phyloP scores from a whole-genome alignment of 2,797 vertebrate genomes.

The Balearica regulorum region DNA sequence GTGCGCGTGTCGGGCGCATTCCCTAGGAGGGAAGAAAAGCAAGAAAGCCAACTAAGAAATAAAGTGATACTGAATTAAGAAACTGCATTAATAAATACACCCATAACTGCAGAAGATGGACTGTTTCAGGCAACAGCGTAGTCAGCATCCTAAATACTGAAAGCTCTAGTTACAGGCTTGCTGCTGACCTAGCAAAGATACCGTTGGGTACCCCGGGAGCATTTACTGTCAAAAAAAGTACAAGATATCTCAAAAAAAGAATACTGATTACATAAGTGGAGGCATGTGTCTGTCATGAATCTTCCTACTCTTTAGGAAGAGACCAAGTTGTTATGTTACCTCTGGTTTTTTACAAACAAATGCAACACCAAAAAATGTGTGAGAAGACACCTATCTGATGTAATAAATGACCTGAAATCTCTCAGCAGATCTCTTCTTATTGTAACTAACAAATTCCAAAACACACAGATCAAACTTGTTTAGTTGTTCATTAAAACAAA shows the following conservation, averaged over 20 bases:
- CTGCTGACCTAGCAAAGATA: conserved; percentile 21
- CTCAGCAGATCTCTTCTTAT: neutral
- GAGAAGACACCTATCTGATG: neutral
- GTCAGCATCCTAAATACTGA: neutral
- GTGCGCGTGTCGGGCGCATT: neutral
- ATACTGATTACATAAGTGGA: neutral
- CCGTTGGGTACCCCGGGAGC: neutral
- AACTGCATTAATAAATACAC: neutral
- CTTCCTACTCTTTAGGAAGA: neutral
- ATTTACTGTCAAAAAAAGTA: conserved; percentile 11
- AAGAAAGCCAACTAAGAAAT: neutral
- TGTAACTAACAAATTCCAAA: neutral
- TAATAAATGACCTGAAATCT: neutral
- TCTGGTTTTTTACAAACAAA: neutral
- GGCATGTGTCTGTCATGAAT: neutral
- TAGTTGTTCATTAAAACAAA: neutral
- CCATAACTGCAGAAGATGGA: neutral
- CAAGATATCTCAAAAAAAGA: neutral
- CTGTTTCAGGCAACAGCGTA: neutral
- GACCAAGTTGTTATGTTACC: neutral
- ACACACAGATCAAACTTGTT: neutral
- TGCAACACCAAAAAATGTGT: neutral
- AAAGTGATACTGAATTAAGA: neutral
- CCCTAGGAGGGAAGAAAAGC: neutral
- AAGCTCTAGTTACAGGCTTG: neutral